These are phyloP conservation scores for Phyllotis vaccarum DNA, from an alignment of 2,797 vertebrate genomes.

Conservation along the genomic window DNA sequence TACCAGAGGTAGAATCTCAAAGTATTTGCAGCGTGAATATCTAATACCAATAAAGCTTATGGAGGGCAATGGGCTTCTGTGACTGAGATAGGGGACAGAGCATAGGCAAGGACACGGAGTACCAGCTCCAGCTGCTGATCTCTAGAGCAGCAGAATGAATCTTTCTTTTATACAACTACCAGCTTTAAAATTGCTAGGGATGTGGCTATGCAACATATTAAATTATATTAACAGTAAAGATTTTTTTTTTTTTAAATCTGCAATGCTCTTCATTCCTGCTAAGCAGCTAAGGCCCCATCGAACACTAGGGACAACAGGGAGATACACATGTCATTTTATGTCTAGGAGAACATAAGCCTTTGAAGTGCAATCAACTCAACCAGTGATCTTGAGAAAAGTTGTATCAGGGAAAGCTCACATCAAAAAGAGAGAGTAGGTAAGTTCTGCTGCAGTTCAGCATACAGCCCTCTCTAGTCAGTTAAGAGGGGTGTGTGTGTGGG, in stretches of 20 bases:
- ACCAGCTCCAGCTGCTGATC: background rate
- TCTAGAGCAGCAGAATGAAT: background rate
- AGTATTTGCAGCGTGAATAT: background rate
- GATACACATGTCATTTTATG: background rate
- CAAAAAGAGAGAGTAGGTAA: fast-evolving
- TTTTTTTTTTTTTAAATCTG: background rate
- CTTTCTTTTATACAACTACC: background rate
- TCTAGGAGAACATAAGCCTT: background rate
- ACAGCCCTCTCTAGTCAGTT: background rate
- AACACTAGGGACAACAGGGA: background rate
- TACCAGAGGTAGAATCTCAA: background rate
- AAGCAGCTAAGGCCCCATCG: background rate
- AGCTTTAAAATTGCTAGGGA: background rate
- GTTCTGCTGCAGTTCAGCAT: fast-evolving
- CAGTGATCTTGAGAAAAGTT: background rate
- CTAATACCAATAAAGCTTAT: no score
- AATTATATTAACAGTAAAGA: background rate
- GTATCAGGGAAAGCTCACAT: background rate
- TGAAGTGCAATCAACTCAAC: background rate
- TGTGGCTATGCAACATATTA: background rate
- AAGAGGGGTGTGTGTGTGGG: fast-evolving
- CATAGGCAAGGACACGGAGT: background rate
- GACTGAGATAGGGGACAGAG: background rate
- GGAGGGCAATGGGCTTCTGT: no score
- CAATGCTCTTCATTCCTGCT: background rate